Evolutionary conservation across 2,113 vertebrate species (phyloP).

Genomic region (Sarotherodon lohbergeri): DNA sequence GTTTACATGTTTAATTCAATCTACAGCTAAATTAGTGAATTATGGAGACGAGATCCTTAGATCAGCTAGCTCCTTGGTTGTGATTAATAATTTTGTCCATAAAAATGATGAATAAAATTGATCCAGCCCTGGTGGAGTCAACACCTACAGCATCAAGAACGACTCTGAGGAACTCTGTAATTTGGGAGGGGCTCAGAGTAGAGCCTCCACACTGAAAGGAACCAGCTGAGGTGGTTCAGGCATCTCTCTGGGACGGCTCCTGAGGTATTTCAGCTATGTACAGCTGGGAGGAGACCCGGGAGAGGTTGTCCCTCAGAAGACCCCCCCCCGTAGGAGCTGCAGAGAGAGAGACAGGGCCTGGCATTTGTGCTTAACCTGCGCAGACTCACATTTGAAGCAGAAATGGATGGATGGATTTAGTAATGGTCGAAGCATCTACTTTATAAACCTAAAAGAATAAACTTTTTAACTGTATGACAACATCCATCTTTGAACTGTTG

Average conservation of each 20-base stretch:
- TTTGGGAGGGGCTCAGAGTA: not conserved
- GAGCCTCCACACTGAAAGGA: not conserved
- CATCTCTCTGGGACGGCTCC: not conserved
- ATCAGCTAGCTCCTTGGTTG: not conserved
- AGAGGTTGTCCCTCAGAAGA: not conserved
- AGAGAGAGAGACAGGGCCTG: not conserved
- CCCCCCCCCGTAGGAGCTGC: too few species aligned
- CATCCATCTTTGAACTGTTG: not conserved
- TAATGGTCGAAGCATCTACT: rapidly evolving
- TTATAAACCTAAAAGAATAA: not conserved
- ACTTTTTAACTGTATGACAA: not conserved
- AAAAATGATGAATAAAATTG: not conserved
- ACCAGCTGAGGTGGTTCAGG: not conserved
- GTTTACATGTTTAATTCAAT: too few species aligned
- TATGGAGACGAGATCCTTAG: not conserved
- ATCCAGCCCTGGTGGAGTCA: not conserved
- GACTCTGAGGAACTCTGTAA: not conserved
- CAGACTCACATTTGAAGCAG: not conserved
- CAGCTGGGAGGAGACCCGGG: not conserved
- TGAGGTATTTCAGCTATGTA: not conserved
- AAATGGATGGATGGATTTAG: rapidly evolving
- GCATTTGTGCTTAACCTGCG: not conserved
- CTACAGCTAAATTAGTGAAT: not conserved
- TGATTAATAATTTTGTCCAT: not conserved
- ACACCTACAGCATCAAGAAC: not conserved